phyloP scores from a whole-genome alignment of 2,888 invertebrate species.

The Campoplex nolae region DNA sequence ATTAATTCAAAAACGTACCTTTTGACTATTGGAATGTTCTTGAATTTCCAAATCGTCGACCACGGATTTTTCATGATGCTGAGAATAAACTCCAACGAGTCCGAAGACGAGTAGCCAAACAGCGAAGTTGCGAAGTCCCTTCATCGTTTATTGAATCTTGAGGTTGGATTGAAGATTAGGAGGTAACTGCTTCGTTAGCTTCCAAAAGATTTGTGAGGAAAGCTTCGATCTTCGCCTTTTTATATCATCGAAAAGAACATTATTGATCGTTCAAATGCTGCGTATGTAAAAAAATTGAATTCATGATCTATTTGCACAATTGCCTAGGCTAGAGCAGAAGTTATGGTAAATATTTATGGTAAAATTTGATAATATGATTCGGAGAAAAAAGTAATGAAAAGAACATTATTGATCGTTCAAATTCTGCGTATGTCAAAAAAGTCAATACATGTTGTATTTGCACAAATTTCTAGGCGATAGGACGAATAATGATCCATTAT shows the following conservation, averaged over 20 bases:
- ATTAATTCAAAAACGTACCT: not conserved
- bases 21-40: not conserved
- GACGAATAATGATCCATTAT: not conserved
- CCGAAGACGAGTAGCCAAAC: constrained; percentile 19
- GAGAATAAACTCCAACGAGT: constrained; percentile 24
- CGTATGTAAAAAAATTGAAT: not conserved
- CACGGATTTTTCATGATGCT: not conserved
- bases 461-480: not conserved
- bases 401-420: not conserved
- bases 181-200: not conserved
- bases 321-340: not conserved
- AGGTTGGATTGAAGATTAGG: not conserved
- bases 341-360: too few species aligned
- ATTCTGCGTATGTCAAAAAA: not conserved
- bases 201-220: not conserved
- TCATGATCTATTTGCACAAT: not conserved
- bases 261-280: not conserved
- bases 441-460: not conserved
- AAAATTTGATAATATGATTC: too few species aligned
- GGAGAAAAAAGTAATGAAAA: not conserved
- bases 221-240: not conserved
- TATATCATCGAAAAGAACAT: not conserved
- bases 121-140: constrained; percentile 12
- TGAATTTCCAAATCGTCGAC: not conserved
- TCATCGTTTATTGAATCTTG: not conserved